Conservation (phyloP, 2,888 invertebrate species). For the Lepetodrilus schrolli region DNA sequence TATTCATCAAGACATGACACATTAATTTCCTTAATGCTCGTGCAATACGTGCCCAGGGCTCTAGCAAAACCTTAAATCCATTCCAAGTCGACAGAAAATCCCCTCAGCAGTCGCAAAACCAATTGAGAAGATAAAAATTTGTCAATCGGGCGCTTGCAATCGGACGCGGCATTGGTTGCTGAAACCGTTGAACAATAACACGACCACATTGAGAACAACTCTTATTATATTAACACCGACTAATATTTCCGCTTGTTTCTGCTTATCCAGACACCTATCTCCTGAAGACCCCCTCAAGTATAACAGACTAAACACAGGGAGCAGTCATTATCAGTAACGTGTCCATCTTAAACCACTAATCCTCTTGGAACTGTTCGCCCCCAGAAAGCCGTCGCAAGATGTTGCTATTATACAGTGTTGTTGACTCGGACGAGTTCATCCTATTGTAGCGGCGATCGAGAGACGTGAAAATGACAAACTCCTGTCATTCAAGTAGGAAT, state of each 20-base stretch:
- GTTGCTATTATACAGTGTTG: not conserved
- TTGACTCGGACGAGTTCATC: not conserved
- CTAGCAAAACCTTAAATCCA: not conserved
- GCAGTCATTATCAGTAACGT: slow-evolving; percentile 1
- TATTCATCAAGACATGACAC: slow-evolving; percentile 19
- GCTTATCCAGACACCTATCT: slow-evolving; percentile 14
- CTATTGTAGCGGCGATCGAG: not conserved
- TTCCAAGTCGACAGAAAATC: not conserved
- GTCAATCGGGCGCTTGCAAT: not conserved
- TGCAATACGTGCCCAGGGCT: not conserved
- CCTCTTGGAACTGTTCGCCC: not conserved
- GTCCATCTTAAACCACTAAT: slow-evolving; percentile 17
- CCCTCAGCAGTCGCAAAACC: not conserved
- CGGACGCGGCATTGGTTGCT: not conserved
- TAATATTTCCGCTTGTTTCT: slow-evolving; percentile 21
- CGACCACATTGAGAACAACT: not conserved
- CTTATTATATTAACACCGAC: slow-evolving; percentile 15
- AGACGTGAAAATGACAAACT: slow-evolving; percentile 6
- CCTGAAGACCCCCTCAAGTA: not conserved
- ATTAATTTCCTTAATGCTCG: slow-evolving; percentile 24
- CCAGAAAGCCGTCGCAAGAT: not conserved
- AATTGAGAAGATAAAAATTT: not conserved
- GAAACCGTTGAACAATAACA: not conserved
- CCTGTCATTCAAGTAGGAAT: slow-evolving; percentile 5
- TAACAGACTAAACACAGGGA: not conserved